Evolutionary conservation across 2,797 vertebrate genomes (phyloP).

Genomic region (Todus mexicanus): DNA sequence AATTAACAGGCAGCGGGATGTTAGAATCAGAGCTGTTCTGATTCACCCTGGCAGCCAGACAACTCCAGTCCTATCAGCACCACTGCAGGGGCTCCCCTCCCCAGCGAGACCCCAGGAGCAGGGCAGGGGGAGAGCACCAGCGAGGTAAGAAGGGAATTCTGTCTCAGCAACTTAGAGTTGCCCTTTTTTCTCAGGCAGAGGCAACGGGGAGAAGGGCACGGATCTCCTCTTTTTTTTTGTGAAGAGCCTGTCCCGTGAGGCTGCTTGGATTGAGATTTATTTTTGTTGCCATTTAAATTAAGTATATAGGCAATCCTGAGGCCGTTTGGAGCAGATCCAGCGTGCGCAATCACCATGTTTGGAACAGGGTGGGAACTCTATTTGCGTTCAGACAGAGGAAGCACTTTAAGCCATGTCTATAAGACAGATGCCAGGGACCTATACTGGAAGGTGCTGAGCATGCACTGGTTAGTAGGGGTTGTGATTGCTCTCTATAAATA

Average conservation of each 20-base stretch:
- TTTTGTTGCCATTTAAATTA: slow-evolving; percentile 62
- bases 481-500: slow-evolving; percentile 44
- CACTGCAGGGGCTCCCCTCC: slow-evolving; percentile 42
- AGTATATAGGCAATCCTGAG: slow-evolving; percentile 46
- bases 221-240: neutral
- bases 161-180: neutral
- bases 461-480: neutral
- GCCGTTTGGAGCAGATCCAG: slow-evolving; percentile 38
- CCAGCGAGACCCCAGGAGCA: neutral
- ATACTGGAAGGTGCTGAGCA: slow-evolving; percentile 27
- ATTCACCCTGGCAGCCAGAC: slow-evolving; percentile 58
- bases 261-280: slow-evolving; percentile 28
- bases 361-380: slow-evolving; percentile 45
- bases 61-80: slow-evolving; percentile 28
- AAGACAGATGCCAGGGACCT: slow-evolving; percentile 21
- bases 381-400: slow-evolving; percentile 47
- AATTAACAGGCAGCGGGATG: slow-evolving; percentile 39
- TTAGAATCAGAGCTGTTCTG: neutral
- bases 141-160: neutral
- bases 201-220: neutral
- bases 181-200: neutral
- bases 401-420: neutral
- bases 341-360: neutral
- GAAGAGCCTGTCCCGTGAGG: neutral
- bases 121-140: neutral